Base-by-base conservation (phyloP, 1,140 invertebrate species). In the Medauroidea extradentata region DNA sequence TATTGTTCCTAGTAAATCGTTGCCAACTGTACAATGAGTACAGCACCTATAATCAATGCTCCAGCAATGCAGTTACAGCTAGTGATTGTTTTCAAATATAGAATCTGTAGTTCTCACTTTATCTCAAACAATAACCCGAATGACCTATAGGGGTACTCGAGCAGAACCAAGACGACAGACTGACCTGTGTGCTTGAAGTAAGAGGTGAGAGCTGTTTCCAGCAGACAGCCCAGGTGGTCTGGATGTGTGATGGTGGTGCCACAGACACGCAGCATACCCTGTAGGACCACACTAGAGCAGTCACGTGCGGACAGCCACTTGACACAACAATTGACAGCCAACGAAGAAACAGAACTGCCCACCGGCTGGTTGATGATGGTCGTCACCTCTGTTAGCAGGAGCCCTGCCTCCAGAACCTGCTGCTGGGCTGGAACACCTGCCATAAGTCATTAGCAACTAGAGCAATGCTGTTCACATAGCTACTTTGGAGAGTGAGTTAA, bases 321-420 rank as follows among this genome's bases (percentile, higher is more conserved):
- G 18, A 67, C 43, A 43, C 71, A 61, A 19, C 67, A 62, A 39
- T 67, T 64, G 4, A 63, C 29, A 46, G 63, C 55, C 11, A 73
- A 14, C 46, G 54, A 54, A 7, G 65, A 51, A 7, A 73, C 42
- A 13, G 59, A 46, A 44, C 58, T 64, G 19, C 63, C 60, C 46
- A 64, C 51, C 24, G 68, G 64, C 58, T 79, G 77, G 66, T 80
- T 81, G 1, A 81, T 67, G 4, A 78, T 69, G 7, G 75, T 67
- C 2, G 81, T 53, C 2, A 81, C 62, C 63, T 83, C 81, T 5
- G 73, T 74, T 16, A 80, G 64, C 19, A 81, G 55, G 11, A 80
- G 65, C 57, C 75, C 74, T 5, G 78, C 78, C 60, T 83, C 78
- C 16, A 73, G 73, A 57, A 80, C 75, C 61, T 80, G 79, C 44